Percentiles rank a stretch among this genome's conserved stretches.
These are phyloP conservation scores for Dioctria linearis DNA, from an alignment of 2,888 invertebrate genomes.

Conservation along the genomic window DNA sequence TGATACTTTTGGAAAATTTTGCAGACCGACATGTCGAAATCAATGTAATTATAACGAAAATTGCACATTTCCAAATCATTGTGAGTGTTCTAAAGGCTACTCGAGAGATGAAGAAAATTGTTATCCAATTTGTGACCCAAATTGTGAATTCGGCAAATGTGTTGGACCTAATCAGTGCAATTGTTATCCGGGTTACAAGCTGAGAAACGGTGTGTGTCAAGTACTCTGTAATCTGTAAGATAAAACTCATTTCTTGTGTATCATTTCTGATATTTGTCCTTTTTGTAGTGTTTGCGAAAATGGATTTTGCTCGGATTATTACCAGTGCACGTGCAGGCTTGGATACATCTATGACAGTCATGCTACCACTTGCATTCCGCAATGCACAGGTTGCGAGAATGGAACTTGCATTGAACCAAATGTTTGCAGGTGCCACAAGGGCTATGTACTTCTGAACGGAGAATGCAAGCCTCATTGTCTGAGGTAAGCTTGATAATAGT, in stretches of 20 bases:
- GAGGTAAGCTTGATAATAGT: constrained; percentile 61
- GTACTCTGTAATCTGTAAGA: constrained; percentile 69
- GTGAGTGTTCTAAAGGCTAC: constrained; percentile 68
- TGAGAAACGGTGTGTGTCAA: constrained; percentile 68
- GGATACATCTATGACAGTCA: constrained; percentile 49
- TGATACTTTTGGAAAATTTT: constrained; percentile 71
- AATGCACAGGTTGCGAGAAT: constrained; percentile 69
- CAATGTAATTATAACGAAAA: constrained; percentile 70
- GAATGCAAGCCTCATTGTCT: constrained; percentile 68
- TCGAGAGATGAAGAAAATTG: constrained; percentile 62
- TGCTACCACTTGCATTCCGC: constrained; percentile 65
- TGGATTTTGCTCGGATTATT: constrained; percentile 71
- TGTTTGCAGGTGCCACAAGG: constrained; percentile 75
- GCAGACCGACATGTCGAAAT: constrained; percentile 73
- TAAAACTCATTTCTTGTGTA: not conserved
- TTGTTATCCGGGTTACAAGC: constrained; percentile 73
- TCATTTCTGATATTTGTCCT: not conserved
- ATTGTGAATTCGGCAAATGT: constrained; percentile 73
- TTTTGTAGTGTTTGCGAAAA: constrained; percentile 63
- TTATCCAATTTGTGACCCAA: constrained; percentile 63
- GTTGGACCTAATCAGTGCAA: constrained; percentile 75
- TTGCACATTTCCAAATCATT: constrained; percentile 70
- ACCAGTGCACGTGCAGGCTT: constrained; percentile 71
- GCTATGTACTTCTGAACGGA: constrained; percentile 69
- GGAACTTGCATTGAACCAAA: constrained; percentile 77